Evolutionary conservation across 2,113 vertebrate species (phyloP), one percentile per base, ranked within the genome.

Genomic region (Sinocyclocheilus grahami): DNA sequence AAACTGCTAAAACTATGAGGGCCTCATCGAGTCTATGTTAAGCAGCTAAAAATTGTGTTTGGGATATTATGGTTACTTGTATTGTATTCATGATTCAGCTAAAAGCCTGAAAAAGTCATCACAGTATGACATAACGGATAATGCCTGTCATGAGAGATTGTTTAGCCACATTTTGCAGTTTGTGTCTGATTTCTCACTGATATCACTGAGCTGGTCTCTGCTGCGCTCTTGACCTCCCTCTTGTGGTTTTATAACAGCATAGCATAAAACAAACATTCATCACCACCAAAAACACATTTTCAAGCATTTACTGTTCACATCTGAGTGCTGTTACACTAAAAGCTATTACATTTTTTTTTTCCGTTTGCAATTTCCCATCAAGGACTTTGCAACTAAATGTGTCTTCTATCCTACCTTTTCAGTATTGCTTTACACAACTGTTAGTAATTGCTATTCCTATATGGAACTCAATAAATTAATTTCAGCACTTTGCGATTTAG

Each of bases 211-310:
- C 22, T 10, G 85, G 84, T 69, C 86, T 82, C 86, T 91, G 46
- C 85, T 92, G 91, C 88, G 92, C 93, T 91, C 92, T 92, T 90
- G 88, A 83, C 90, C 91, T 90, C 93, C 20, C 94, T 94, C 94
- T 95, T 91, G 95, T 93, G 95, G 93, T 48, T 2, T 12, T 74
- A 72, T 69, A 30, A 0, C 3, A 48, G 86, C 63, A 93, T 4
- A 83, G 87, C 91, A 87, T 27, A 27, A 67, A 67, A 20, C n/a
- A 82, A 67, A 82, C 16, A 82, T 82, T 82, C 1, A 67, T 82
- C 37, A 67, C 33, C 12, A 24, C 8, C 0, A 48, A 14, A 63
- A 83, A 60, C 33, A 63, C 5, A 82, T 16, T 9, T 71, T 8
- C 2, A 0, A 51, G n/a, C 74, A 13, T 5, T 51, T 27, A 51